Base-by-base conservation (phyloP, 2,888 invertebrate species). In the Pinctada fucata region DNA sequence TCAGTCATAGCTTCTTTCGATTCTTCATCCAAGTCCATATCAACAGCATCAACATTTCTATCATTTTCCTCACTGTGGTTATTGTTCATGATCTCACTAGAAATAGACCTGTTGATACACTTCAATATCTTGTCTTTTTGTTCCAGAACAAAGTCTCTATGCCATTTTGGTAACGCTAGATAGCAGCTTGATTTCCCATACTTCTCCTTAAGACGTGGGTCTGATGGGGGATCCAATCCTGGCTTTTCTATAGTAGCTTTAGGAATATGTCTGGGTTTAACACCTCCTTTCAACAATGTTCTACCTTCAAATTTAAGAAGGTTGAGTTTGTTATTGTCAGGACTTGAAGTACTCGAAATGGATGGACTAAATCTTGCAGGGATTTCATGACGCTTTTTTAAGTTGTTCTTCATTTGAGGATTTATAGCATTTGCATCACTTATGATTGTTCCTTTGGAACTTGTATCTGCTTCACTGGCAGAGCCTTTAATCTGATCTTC, bases 251-350 rank as follows among this genome's bases (percentile, higher is more conserved):
- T 68, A 6, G 72, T 71, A 52, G 77, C 82, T 80, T 85, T 86
- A 2, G 86, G 86, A 72, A 86, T 84, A 75, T 82, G 85, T 71
- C 86, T 82, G 31, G 86, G 84, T 74, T 83, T 73, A 3, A 86
- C 86, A 72, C 85, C 85, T 6, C 86, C 86, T 80, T 86, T 86
- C 8, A 86, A 73, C 13, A 86, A 58, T 16, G 86, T 86, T 80
- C 86, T 83, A 16, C 86, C 86, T 80, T 86, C 86, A 84, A 86
- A 86, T 16, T 67, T 75, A 0, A 58, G 13, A 58, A 10, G 6
- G 58, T 58, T 58, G 6, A 58, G 6, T 13, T 58, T 58, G 58
- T 58, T 58, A 10, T 13, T 58, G 58, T 10, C 58, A 10, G 58
- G 13, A 58, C 13, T 58, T 58, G 8, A 6, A 58, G 13, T 10